Base-by-base conservation (phyloP, 2,888 invertebrate genomes). In the Zootermopsis nevadensis region DNA sequence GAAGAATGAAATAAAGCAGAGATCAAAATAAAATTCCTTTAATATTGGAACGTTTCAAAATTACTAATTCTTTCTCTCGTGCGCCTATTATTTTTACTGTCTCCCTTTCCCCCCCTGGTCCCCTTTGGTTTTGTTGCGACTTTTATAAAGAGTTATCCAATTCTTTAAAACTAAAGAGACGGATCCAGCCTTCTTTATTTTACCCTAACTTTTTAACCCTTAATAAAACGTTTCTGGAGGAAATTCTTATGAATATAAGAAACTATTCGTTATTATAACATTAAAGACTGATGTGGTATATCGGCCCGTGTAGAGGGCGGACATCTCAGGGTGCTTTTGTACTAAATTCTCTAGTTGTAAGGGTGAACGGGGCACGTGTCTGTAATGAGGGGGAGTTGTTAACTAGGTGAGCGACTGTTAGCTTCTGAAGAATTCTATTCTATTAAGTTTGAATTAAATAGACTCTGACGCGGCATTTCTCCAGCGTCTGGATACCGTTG, bases 31-130 rank as follows among this genome's bases (percentile, higher is more conserved):
- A 60, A 53, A 76, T 82, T 82, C 82, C 82, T 82, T 74, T 82
- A 55, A 82, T 82, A 82, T 82, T 82, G 82, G 76, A 77, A 60
- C 76, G 33, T 72, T 77, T 82, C 35, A 82, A 38, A 82, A 76
- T 82, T 82, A 76, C 35, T 76, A 76, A 74, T 82, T 76, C 60
- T 74, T 81, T 74, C 81, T 72, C 35, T 35, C 35, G 33, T 69
- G 35, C 55, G 19, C 24, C 42, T 77, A 31, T 77, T 42, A 24
- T 55, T 77, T 30, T 31, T 15, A 15, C 33, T 12, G 22, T 19
- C 33, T 30, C 12, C 33, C 69, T 69, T 33, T 12, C 4, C 19
- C 48, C 19, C 53, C 55, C 35, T 30, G 19, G 31, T 55, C 30
- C 48, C 24, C 30, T 1, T 38, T 81, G 33, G 42, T n/a, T 74